Base-by-base conservation (phyloP, 1,140 invertebrate genomes). In the Scaptomyza montana region DNA sequence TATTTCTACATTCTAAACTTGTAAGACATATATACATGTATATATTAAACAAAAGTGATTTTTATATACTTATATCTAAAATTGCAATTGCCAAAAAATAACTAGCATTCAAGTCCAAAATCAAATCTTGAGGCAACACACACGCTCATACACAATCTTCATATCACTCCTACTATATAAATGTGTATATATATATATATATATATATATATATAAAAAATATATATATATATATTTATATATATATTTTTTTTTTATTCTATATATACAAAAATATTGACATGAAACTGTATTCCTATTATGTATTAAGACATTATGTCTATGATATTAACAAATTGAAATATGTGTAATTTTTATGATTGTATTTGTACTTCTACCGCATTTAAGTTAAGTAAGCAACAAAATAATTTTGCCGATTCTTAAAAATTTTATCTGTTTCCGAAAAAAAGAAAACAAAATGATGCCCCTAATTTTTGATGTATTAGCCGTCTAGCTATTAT, bases 211-310 rank as follows among this genome's bases (percentile, higher is more conserved):
- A 66, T 59, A 33, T 43, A 47, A 70, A 70, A 64, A 33, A 54
- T 16, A 16, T 16, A 16, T 16, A 16, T 16, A 16, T 16, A 16
- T 16, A 16, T 16, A 16, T 72, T 79, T 53, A 53, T 30, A 25
- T 85, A 74, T 28, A 76, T 12, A 41, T 4, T n/a, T n/a, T n/a
- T n/a, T n/a, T n/a, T n/a, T n/a, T n/a, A n/a, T n/a, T n/a, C n/a
- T n/a, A 80, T 54, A 53, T n/a, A 25, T 56, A 60, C 36, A 51
- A 39, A 80, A 43, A 74, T 43, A 66, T 59, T 33, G 39, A 47
- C 74, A 70, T 76, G 64, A 61, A 77, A 80, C 66, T 86, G 81
- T 86, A 86, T 86, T 86, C 81, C 81, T 86, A 86, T 76, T 86
- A 80, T 86, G 72, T 82, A 82, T 82, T 81, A 75, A 78, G 71